Conservation (phyloP, 2,888 invertebrate species). For the Agrypnus murinus region DNA sequence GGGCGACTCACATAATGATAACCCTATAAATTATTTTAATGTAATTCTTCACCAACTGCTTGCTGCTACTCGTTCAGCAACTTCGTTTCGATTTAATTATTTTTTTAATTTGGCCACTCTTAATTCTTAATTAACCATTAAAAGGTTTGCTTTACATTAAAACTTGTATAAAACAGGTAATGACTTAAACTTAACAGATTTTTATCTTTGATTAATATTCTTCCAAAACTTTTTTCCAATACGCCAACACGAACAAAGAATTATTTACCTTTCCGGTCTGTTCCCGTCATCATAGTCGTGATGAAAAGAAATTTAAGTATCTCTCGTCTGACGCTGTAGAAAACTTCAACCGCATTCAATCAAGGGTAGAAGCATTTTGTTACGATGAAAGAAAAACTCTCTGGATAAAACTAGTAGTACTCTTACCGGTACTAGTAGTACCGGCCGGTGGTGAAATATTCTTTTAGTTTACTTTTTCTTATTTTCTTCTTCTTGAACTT, state of each 20-base stretch:
- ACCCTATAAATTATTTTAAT: constrained; percentile 6
- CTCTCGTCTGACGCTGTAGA: constrained; percentile 19
- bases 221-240: not conserved
- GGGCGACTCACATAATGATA: not conserved
- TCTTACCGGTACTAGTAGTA: too few relatives aligned
- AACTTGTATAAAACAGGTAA: not conserved
- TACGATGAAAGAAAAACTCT: constrained; percentile 29
- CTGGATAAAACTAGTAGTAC: too few relatives aligned
- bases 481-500: constrained; percentile 27
- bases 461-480: constrained; percentile 27
- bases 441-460: not conserved
- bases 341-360: constrained; percentile 27
- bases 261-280: constrained; percentile 11
- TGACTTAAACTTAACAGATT: not conserved
- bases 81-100: not conserved
- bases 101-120: not conserved
- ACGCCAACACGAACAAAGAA: constrained; percentile 6
- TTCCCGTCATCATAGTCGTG: not conserved
- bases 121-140: not conserved
- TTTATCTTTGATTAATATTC: not conserved
- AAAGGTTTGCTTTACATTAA: not conserved
- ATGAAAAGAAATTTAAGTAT: constrained; percentile 31
- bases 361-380: constrained; percentile 35
- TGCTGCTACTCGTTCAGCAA: not conserved
- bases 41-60: not conserved